phyloP scores from a whole-genome alignment of 37 sponge, comb jelly and placozoan genomes.

The Bolinopsis microptera region DNA sequence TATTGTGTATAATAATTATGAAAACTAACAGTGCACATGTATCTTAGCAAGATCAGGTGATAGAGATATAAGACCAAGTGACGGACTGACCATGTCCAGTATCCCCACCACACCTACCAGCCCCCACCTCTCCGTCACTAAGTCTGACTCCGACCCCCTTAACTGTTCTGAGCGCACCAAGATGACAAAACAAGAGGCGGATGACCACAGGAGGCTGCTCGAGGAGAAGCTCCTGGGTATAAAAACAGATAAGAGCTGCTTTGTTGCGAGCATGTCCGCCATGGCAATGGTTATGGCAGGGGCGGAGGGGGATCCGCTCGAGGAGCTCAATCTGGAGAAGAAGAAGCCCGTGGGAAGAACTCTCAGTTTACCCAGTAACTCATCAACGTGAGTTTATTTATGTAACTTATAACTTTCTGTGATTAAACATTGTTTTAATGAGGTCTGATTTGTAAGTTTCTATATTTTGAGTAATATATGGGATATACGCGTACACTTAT shows the following conservation, averaged over 20 bases:
- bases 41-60: too few species aligned
- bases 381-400: not conserved
- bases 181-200: conserved; percentile 45
- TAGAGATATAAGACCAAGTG: too few species aligned
- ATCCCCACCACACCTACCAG: not conserved
- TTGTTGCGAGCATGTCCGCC: conserved; percentile 7
- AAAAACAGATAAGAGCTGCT: not conserved
- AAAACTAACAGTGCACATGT: too few species aligned
- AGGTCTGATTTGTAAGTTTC: too few species aligned
- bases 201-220: conserved; percentile 36
- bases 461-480: too few species aligned
- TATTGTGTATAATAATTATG: too few species aligned
- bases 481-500: too few species aligned
- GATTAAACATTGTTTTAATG: too few species aligned
- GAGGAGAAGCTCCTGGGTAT: conserved; percentile 63
- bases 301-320: conserved; percentile 4
- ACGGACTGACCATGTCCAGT: too few species aligned
- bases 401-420: too few species aligned
- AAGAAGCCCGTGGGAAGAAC: not conserved
- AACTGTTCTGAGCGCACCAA: not conserved
- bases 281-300: conserved; percentile 60
- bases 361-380: not conserved
- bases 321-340: not conserved
- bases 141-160: not conserved
- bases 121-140: not conserved